Conservation (phyloP, 2,888 invertebrate genomes). For the Cacoxenus indagator region DNA sequence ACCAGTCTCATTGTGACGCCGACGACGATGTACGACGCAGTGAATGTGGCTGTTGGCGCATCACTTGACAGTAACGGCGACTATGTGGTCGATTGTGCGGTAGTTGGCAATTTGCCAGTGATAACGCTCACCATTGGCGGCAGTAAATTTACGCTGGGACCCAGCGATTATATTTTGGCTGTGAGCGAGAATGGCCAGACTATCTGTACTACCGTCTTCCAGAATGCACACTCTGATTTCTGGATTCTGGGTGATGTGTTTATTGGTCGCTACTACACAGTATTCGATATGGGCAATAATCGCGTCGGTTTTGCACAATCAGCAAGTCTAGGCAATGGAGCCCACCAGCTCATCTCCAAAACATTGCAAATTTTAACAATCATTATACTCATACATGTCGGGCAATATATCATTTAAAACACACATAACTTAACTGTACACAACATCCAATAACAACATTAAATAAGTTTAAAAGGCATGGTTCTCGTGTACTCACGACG, state of each 20-base stretch:
- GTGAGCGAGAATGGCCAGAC: slow-evolving; percentile 83
- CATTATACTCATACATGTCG: not conserved
- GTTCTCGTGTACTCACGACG: not conserved
- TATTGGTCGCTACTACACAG: slow-evolving; percentile 93
- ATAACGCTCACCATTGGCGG: slow-evolving; percentile 83
- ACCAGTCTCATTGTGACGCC: slow-evolving; percentile 96
- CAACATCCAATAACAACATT: not conserved
- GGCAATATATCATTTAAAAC: not conserved
- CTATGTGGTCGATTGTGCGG: slow-evolving; percentile 81
- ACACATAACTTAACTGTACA: not conserved
- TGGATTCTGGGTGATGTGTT: slow-evolving; percentile 99
- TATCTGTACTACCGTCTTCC: slow-evolving; percentile 93
- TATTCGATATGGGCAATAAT: slow-evolving; percentile 89
- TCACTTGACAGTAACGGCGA: slow-evolving; percentile 77
- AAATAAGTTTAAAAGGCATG: not conserved
- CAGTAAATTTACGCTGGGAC: slow-evolving; percentile 79
- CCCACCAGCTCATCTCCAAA: not conserved
- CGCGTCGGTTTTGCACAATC: slow-evolving; percentile 86
- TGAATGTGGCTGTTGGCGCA: slow-evolving; percentile 84
- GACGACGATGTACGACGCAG: slow-evolving; percentile 76
- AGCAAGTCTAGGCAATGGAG: not conserved
- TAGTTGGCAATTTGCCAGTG: slow-evolving; percentile 81
- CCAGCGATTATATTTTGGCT: slow-evolving; percentile 86
- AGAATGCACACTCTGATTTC: slow-evolving; percentile 79
- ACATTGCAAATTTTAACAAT: not conserved